Percentiles rank a stretch among this genome's conserved stretches.
These are phyloP conservation scores for Erannis defoliaria DNA, from an alignment of 2,888 invertebrate genomes.

Conservation along the genomic window DNA sequence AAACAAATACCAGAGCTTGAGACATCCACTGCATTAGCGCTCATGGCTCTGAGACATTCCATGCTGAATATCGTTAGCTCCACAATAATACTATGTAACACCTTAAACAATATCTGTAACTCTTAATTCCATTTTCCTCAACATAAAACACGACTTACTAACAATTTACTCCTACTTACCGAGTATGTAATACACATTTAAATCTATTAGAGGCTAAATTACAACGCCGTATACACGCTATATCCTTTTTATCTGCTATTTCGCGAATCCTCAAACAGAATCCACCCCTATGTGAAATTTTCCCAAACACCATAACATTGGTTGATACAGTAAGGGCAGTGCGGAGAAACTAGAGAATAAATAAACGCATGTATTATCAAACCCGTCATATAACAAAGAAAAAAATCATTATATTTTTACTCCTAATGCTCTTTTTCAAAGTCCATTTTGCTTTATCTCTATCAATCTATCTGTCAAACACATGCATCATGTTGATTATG, in stretches of 20 bases:
- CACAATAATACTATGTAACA: too few relatives aligned
- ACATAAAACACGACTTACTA: conserved; percentile 5
- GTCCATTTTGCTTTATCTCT: not conserved
- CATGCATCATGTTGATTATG: too few relatives aligned
- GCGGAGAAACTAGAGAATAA: too few relatives aligned
- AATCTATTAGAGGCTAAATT: conserved; percentile 33
- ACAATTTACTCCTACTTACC: conserved; percentile 15
- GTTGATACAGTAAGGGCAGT: conserved; percentile 1
- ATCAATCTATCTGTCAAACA: too few relatives aligned
- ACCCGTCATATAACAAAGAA: too few relatives aligned
- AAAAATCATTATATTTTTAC: not conserved
- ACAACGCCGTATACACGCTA: conserved; percentile 28
- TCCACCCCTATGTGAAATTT: conserved; percentile 21
- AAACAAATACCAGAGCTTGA: too few relatives aligned
- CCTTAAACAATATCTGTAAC: not conserved
- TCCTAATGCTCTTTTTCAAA: not conserved
- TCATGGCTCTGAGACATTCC: too few relatives aligned
- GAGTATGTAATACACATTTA: conserved; percentile 27
- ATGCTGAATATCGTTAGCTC: too few relatives aligned
- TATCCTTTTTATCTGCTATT: conserved; percentile 35
- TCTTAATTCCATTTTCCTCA: conserved; percentile 1
- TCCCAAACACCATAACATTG: conserved; percentile 16
- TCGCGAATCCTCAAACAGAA: conserved; percentile 29
- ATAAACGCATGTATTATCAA: too few relatives aligned
- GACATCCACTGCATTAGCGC: too few relatives aligned